Evolutionary conservation across 23 tunicate species (phyloP).

Genomic region (Halocynthia aurantium): DNA sequence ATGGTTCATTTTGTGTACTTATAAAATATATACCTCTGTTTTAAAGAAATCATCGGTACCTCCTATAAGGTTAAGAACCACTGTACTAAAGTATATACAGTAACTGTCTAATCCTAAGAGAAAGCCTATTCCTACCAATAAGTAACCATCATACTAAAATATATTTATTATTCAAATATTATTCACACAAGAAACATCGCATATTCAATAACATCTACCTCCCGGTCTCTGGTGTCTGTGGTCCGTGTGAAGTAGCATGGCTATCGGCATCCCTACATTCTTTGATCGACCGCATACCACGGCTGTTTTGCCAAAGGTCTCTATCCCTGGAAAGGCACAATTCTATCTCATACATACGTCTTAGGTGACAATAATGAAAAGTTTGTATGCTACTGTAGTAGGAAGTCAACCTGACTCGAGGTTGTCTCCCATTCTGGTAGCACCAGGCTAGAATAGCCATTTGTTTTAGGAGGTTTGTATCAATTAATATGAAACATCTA

Average conservation of each 20-base stretch:
- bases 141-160: no score
- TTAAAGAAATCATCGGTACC: no score
- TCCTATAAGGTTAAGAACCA: no score
- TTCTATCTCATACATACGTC: background rate
- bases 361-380: background rate
- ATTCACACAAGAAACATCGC: no score
- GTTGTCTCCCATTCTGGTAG: background rate
- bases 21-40: no score
- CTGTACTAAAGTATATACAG: no score
- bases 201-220: slow-evolving; percentile 14
- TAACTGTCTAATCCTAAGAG: no score
- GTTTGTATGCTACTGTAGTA: slow-evolving; percentile 7
- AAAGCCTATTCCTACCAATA: no score
- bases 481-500: background rate
- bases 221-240: slow-evolving; percentile 94
- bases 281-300: slow-evolving; percentile 92
- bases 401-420: background rate
- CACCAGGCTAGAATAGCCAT: background rate
- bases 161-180: no score
- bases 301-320: slow-evolving; percentile 88
- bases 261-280: slow-evolving; percentile 96
- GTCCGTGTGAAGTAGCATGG: slow-evolving; percentile 88
- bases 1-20: no score
- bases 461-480: slow-evolving; percentile 28
- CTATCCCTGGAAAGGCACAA: slow-evolving; percentile 36